Evolutionary conservation across 1,140 invertebrate genomes (phyloP).

Genomic region (Trichogramma pretiosum): DNA sequence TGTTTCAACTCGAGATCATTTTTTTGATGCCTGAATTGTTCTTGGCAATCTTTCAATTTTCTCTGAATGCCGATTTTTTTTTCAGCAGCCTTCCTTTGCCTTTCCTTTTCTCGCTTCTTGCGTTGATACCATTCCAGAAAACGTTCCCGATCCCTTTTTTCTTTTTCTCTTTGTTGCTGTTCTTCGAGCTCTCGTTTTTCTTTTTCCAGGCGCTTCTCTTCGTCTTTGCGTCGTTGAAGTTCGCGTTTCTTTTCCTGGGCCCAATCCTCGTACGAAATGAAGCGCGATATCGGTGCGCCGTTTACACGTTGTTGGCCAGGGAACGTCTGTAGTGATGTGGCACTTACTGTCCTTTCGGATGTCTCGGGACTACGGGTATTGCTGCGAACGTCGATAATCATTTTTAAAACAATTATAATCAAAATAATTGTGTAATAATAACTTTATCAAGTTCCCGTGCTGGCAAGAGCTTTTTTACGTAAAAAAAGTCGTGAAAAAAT

Average conservation of each 20-base stretch:
- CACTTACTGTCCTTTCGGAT: no score
- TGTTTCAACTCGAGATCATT: conserved; percentile 23
- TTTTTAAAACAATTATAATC: no score
- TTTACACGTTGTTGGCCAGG: not conserved
- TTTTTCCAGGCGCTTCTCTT: conserved; percentile 14
- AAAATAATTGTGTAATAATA: no score
- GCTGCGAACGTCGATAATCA: no score
- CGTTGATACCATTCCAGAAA: conserved; percentile 30
- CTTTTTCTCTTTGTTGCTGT: conserved; percentile 20
- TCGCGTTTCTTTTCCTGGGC: conserved; percentile 25
- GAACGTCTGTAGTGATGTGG: not conserved
- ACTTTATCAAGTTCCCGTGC: no score
- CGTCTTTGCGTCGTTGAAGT: conserved; percentile 20
- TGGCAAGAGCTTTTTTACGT: no score
- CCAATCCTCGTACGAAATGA: conserved; percentile 32
- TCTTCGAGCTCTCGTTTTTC: conserved; percentile 23
- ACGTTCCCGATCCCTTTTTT: conserved; percentile 26
- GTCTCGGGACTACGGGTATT: no score
- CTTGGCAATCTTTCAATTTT: conserved; percentile 26
- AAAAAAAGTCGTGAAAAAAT: no score
- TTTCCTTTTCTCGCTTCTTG: conserved; percentile 26
- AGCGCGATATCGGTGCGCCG: not conserved
- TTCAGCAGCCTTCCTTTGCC: conserved; percentile 20
- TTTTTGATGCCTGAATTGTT: conserved; percentile 25
- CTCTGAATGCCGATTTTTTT: conserved; percentile 27